A percentile compares a stretch with the other conserved stretches of the same genome.
These are phyloP conservation scores for Syngnathoides biaculeatus DNA, from an alignment of 2,113 vertebrate species.

Conservation along the genomic window DNA sequence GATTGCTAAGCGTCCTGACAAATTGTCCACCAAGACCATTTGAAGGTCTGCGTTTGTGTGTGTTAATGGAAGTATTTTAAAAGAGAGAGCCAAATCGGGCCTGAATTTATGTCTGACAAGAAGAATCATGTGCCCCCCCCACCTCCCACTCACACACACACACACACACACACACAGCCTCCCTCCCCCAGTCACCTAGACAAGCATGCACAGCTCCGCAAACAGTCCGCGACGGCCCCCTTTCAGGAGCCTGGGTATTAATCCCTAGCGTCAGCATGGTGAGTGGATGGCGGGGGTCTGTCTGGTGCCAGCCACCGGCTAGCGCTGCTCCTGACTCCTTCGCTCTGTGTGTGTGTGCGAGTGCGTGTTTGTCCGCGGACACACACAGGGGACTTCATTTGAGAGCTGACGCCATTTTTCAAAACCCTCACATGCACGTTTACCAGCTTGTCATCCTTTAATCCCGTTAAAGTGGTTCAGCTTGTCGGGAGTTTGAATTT, in stretches of 20 bases:
- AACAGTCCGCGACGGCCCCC: slow-evolving; percentile 22
- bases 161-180: too few species aligned
- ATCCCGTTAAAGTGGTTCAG: slow-evolving; percentile 68
- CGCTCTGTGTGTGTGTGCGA: background rate
- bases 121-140: slow-evolving; percentile 55
- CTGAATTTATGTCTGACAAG: slow-evolving; percentile 56
- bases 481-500: slow-evolving; percentile 60
- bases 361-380: too few species aligned
- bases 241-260: slow-evolving; percentile 57
- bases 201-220: slow-evolving; percentile 16
- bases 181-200: slow-evolving; percentile 62
- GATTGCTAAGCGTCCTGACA: background rate
- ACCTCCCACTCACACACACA: too few species aligned
- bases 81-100: slow-evolving; percentile 22
- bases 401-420: slow-evolving; percentile 61
- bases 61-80: background rate
- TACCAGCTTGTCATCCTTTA: slow-evolving; percentile 62
- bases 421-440: slow-evolving; percentile 39
- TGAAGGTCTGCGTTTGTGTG: background rate
- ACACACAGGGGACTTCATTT: slow-evolving; percentile 37
- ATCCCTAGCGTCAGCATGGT: slow-evolving; percentile 72
- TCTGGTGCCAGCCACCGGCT: slow-evolving; percentile 68
- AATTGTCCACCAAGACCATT: background rate
- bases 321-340: slow-evolving; percentile 63
- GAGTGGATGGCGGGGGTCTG: slow-evolving; percentile 61